Evolutionary conservation across 2,797 vertebrate species (phyloP).

Genomic region (Microctenopoma stevenorrisi): DNA sequence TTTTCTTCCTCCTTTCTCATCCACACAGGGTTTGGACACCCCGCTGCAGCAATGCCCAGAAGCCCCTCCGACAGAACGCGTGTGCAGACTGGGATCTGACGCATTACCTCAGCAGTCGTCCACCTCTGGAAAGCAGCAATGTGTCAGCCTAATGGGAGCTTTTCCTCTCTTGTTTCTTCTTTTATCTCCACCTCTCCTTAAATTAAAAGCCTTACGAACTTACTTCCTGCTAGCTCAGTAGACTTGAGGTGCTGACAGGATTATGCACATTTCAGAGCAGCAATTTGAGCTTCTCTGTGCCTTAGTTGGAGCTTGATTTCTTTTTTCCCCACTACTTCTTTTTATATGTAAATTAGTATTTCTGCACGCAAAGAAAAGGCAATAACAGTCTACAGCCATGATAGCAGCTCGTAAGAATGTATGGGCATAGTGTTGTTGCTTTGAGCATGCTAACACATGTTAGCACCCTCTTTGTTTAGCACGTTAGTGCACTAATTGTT

Average conservation of each 20-base stretch:
- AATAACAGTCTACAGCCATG: neutral
- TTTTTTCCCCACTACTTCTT: neutral
- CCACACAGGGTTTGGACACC: slow-evolving; percentile 29
- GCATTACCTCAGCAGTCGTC: slow-evolving; percentile 31
- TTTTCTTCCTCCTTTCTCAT: slow-evolving; percentile 33
- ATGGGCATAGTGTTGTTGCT: neutral
- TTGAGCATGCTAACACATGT: too few species aligned
- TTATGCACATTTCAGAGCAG: slow-evolving; percentile 38
- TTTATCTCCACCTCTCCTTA: slow-evolving; percentile 9
- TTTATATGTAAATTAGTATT: slow-evolving; percentile 14
- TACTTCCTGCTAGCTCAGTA: slow-evolving; percentile 22
- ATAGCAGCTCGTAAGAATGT: neutral
- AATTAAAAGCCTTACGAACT: slow-evolving; percentile 32
- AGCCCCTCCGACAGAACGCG: slow-evolving; percentile 9
- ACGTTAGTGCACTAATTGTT: too few species aligned
- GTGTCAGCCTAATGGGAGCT: slow-evolving; percentile 30
- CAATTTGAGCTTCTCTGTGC: slow-evolving; percentile 29
- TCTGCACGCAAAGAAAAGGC: neutral
- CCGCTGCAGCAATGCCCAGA: slow-evolving; percentile 30
- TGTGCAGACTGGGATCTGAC: slow-evolving; percentile 16
- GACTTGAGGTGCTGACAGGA: slow-evolving; percentile 39
- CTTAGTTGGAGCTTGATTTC: slow-evolving; percentile 5
- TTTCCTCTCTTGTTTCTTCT: slow-evolving; percentile 8
- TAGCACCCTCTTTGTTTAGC: too few species aligned
- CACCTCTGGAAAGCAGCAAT: slow-evolving; percentile 39